A percentile compares a stretch with the other conserved stretches of the same genome.
phyloP scores from a whole-genome alignment of 2,797 vertebrate genomes.

The Xenentodon cancila region DNA sequence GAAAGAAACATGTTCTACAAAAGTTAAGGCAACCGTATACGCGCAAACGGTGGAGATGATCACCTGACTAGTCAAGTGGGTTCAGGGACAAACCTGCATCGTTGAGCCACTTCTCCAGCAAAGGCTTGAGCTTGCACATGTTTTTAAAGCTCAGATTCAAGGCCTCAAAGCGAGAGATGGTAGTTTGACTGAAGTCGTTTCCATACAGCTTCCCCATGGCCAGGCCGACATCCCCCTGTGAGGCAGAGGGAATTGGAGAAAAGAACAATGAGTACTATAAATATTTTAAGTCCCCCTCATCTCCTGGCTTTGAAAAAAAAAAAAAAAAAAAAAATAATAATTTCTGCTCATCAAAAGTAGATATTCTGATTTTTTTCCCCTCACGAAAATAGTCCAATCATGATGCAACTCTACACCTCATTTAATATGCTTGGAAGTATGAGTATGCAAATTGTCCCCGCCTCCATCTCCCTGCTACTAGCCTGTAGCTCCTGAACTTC shows the following conservation, averaged over 20 bases:
- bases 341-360: slow-evolving; percentile 13
- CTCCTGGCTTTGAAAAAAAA: slow-evolving; percentile 8
- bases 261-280: slow-evolving; percentile 12
- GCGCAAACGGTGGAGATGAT: background rate
- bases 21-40: too few relatives aligned
- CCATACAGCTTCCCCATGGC: slow-evolving; percentile 99
- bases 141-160: slow-evolving; percentile 99
- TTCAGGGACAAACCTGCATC: slow-evolving; percentile 93
- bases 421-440: background rate
- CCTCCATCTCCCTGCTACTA: background rate
- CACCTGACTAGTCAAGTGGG: slow-evolving; percentile 21
- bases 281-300: slow-evolving; percentile 1
- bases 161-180: slow-evolving; percentile 99
- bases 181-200: slow-evolving; percentile 99
- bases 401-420: background rate
- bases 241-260: slow-evolving; percentile 5
- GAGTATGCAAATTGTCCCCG: background rate
- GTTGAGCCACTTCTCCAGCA: slow-evolving; percentile 99
- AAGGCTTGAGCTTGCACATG: slow-evolving; percentile 99
- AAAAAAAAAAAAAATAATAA: slow-evolving; percentile 9
- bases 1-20: too few relatives aligned
- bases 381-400: slow-evolving; percentile 7
- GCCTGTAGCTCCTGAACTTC: slow-evolving; percentile 1
- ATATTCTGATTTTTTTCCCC: background rate
- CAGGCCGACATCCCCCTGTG: slow-evolving; percentile 80